A percentile compares a stretch with the other conserved stretches of the same genome.
Evolutionary conservation across 2,113 vertebrate genomes (phyloP).

Genomic region (Parus major): DNA sequence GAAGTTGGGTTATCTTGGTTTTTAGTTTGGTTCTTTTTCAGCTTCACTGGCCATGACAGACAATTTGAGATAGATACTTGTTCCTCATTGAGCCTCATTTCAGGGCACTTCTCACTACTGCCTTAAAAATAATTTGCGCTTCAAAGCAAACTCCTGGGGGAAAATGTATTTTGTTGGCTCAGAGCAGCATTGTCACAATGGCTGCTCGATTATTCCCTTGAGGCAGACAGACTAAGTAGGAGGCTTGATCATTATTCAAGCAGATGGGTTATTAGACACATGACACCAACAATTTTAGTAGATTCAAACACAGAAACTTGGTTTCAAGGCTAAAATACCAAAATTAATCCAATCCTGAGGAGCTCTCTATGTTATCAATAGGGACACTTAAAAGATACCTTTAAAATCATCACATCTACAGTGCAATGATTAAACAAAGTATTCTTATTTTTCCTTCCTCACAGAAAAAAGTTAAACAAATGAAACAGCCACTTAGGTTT

Average conservation of each 20-base stretch:
- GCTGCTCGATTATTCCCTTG: constrained; percentile 27
- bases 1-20: neutral
- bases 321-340: constrained; percentile 9
- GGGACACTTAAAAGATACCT: neutral
- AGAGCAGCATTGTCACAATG: neutral
- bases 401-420: neutral
- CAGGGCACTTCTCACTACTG: neutral
- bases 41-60: neutral
- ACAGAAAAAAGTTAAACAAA: neutral
- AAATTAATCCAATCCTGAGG: neutral
- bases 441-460: neutral
- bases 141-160: neutral
- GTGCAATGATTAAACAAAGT: neutral
- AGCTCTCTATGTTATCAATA: neutral
- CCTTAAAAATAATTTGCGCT: neutral
- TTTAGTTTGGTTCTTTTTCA: neutral
- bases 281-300: constrained; percentile 27
- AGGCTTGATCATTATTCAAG: constrained; percentile 22
- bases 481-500: neutral
- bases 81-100: neutral
- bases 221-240: constrained; percentile 38
- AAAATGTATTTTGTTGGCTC: constrained; percentile 9
- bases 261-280: constrained; percentile 31
- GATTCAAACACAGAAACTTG: neutral
- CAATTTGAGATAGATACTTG: neutral